Conservation (phyloP, 2,888 invertebrate genomes). For the Serrognathus titanus region DNA sequence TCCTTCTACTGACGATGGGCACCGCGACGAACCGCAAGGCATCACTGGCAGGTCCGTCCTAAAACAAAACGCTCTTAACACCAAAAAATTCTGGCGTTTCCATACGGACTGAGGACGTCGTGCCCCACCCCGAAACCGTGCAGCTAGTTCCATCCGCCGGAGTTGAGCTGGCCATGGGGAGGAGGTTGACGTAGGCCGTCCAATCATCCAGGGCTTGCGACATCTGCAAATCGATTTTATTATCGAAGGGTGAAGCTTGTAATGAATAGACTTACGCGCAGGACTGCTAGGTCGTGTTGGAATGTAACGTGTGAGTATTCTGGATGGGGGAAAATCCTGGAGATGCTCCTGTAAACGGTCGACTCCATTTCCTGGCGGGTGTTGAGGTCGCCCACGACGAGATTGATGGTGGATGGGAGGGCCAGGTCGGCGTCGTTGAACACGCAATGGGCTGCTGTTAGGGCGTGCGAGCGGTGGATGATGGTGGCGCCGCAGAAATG, state of each 20-base stretch:
- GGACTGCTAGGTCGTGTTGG: constrained; percentile 20
- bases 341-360: constrained; percentile 6
- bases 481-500: constrained; percentile 19
- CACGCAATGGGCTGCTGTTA: constrained; percentile 15
- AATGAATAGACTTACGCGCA: constrained; percentile 11
- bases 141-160: constrained; percentile 5
- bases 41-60: constrained; percentile 4
- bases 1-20: constrained; percentile 7
- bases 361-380: constrained; percentile 4
- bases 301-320: constrained; percentile 1
- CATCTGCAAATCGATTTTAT: constrained; percentile 7
- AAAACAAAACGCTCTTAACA: background rate
- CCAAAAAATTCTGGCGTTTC: constrained; percentile 4
- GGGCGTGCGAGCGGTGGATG: constrained; percentile 5
- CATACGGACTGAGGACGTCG: constrained; percentile 6
- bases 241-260: background rate
- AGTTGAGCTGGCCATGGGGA: constrained; percentile 2
- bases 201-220: constrained; percentile 15
- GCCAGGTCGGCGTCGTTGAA: background rate
- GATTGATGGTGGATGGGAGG: background rate
- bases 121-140: constrained; percentile 12
- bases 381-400: constrained; percentile 15
- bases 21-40: constrained; percentile 7
- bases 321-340: constrained; percentile 6
- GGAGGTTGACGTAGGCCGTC: constrained; percentile 6